These are phyloP conservation scores for Drosophila mettleri DNA, from an alignment of 2,888 invertebrate genomes.

Conservation along the genomic window DNA sequence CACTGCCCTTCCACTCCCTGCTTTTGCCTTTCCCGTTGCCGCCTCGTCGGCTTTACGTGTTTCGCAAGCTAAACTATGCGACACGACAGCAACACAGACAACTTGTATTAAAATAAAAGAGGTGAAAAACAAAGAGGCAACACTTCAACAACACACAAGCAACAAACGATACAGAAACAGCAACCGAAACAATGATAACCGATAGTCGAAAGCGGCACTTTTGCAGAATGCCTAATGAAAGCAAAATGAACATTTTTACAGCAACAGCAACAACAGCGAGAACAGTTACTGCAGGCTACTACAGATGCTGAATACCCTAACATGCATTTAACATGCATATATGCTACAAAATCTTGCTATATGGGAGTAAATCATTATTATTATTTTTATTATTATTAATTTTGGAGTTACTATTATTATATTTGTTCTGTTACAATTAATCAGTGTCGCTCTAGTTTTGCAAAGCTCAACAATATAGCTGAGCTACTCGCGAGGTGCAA, in stretches of 20 bases:
- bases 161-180: conserved; percentile 4
- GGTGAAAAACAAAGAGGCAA: conserved; percentile 49
- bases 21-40: neutral
- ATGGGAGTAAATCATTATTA: neutral
- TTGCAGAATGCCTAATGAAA: conserved; percentile 46
- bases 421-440: neutral
- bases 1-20: neutral
- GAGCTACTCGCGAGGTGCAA: neutral
- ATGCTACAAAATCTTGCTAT: neutral
- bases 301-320: neutral
- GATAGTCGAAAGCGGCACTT: conserved; percentile 13
- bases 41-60: conserved; percentile 59
- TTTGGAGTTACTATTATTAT: neutral
- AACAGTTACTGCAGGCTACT: neutral
- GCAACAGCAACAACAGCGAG: conserved; percentile 12
- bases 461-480: neutral
- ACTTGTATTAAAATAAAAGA: conserved; percentile 59
- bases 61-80: conserved; percentile 70
- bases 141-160: conserved; percentile 1
- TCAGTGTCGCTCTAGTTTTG: neutral
- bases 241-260: conserved; percentile 19
- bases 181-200: conserved; percentile 15
- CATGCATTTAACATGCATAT: neutral
- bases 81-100: conserved; percentile 34
- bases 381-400: neutral